Conservation (phyloP, 2,113 vertebrate genomes). For the Larimichthys polyactis region DNA sequence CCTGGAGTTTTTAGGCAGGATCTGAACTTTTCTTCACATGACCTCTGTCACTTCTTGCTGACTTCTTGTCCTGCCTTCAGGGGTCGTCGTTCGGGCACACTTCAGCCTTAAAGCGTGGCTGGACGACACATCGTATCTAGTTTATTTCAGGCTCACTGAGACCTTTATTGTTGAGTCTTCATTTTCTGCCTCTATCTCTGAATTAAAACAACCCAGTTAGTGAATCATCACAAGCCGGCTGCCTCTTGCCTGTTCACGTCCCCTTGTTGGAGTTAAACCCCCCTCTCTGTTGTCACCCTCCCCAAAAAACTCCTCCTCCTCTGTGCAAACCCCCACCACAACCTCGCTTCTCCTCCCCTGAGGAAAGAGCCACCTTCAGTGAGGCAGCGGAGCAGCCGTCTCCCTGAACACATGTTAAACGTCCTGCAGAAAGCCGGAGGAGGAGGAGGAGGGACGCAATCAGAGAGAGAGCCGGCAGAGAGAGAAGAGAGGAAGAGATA, state of each 20-base stretch:
- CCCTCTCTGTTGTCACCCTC: slow-evolving; percentile 46
- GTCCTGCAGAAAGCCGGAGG: slow-evolving; percentile 63
- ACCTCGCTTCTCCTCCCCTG: slow-evolving; percentile 57
- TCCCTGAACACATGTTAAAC: slow-evolving; percentile 76
- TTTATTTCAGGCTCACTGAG: background rate
- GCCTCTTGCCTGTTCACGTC: slow-evolving; percentile 46
- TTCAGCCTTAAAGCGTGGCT: background rate
- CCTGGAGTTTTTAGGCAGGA: background rate
- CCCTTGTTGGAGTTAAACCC: slow-evolving; percentile 51
- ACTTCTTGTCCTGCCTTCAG: background rate
- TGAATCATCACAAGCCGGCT: slow-evolving; percentile 66
- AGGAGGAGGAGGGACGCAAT: slow-evolving; percentile 17
- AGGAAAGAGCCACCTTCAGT: slow-evolving; percentile 79
- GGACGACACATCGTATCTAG: background rate
- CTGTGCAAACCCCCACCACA: slow-evolving; percentile 44
- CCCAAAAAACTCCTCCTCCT: slow-evolving; percentile 53
- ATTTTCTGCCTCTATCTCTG: no score
- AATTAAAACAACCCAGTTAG: slow-evolving; percentile 33
- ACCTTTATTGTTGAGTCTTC: background rate
- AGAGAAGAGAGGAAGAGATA: slow-evolving; percentile 23
- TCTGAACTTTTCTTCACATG: background rate
- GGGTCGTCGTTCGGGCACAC: background rate
- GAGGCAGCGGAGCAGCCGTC: slow-evolving; percentile 66
- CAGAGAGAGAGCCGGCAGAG: slow-evolving; percentile 1
- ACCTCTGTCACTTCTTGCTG: background rate